Evolutionary conservation across 2,113 vertebrate genomes (phyloP).

Genomic region (Columba livia): DNA sequence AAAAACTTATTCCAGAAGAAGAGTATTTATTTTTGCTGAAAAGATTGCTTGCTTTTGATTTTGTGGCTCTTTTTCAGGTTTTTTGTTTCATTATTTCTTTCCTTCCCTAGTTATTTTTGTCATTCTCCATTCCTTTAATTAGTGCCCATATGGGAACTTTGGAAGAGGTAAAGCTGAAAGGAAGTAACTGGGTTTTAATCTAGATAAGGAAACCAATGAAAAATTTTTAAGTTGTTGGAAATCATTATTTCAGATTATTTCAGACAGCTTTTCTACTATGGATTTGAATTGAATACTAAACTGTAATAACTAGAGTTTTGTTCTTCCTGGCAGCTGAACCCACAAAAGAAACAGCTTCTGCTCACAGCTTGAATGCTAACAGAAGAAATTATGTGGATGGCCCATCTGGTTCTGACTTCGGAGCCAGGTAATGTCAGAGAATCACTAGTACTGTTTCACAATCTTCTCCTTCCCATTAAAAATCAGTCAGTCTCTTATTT

Average conservation of each 20-base stretch:
- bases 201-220: not conserved
- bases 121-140: not conserved
- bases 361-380: conserved; percentile 82
- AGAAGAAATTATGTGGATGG: conserved; percentile 81
- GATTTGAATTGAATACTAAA: not conserved
- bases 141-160: not conserved
- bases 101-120: not conserved
- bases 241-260: not conserved
- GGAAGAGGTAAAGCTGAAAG: not conserved
- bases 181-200: not conserved
- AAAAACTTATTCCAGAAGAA: not conserved
- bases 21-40: not conserved
- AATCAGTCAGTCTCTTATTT: not conserved
- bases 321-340: conserved; percentile 64
- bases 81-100: not conserved
- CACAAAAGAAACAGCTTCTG: conserved; percentile 75
- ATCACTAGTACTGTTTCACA: not conserved
- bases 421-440: conserved; percentile 64
- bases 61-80: not conserved
- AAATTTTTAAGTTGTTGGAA: not conserved
- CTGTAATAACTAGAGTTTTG: not conserved
- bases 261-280: not conserved
- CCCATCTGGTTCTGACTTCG: conserved; percentile 63
- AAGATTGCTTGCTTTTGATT: not conserved
- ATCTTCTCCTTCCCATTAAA: not conserved